These are phyloP conservation scores for Leptocoma aspasia DNA, from an alignment of 2,113 vertebrate species.

Conservation along the genomic window DNA sequence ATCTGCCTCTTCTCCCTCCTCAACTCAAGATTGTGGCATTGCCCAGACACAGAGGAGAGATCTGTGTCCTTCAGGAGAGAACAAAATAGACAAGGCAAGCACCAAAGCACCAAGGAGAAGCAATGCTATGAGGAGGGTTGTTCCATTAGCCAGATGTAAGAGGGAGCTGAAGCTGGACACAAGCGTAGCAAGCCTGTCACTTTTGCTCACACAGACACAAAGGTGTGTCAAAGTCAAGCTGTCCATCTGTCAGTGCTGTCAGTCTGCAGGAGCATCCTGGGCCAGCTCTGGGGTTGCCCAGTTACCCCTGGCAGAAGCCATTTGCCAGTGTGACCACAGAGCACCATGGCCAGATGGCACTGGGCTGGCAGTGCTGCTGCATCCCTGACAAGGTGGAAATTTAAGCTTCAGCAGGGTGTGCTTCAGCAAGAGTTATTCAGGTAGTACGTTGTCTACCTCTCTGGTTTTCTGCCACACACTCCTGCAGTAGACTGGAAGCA, in stretches of 20 bases:
- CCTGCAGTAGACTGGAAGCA: not conserved
- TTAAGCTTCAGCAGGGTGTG: not conserved
- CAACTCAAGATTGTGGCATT: not conserved
- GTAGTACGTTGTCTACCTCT: not conserved
- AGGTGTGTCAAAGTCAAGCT: not conserved
- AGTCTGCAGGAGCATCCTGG: rapidly evolving
- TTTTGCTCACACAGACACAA: not conserved
- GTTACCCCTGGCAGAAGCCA: not conserved
- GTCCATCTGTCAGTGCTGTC: not conserved
- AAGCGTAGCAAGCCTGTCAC: not conserved
- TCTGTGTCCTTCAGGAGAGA: not conserved
- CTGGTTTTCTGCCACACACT: not conserved
- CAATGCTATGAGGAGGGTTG: not conserved
- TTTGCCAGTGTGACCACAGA: not conserved
- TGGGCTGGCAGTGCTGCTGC: not conserved
- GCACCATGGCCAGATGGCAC: not conserved
- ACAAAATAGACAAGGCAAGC: not conserved
- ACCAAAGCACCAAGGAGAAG: not conserved
- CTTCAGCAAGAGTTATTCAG: not conserved
- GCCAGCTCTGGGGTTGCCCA: not conserved
- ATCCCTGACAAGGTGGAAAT: not conserved
- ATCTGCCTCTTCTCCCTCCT: not conserved
- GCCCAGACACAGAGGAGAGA: not conserved
- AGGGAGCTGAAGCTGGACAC: not conserved
- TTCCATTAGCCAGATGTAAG: not conserved